Evolutionary conservation across 2,888 invertebrate species (phyloP).

Genomic region (Oscheius sp.): DNA sequence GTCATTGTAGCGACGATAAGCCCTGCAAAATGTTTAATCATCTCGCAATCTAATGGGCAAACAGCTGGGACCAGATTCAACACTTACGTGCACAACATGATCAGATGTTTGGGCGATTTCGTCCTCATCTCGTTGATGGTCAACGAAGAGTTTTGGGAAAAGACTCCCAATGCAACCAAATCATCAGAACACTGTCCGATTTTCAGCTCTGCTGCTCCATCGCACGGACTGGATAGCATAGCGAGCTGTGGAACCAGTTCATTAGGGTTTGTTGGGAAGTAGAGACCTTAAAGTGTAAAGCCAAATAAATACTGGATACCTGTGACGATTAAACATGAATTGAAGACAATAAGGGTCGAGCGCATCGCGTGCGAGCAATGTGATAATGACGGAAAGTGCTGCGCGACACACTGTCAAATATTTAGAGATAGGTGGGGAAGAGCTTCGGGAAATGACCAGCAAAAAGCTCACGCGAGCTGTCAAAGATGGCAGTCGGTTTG

Average conservation of each 20-base stretch:
- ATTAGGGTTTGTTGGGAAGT: slow-evolving; percentile 5
- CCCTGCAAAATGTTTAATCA: slow-evolving; percentile 45
- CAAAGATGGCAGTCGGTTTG: background rate
- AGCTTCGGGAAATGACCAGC: slow-evolving; percentile 23
- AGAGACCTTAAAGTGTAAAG: slow-evolving; percentile 2
- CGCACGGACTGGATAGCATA: slow-evolving; percentile 26
- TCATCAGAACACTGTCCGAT: slow-evolving; percentile 50
- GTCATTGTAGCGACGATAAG: slow-evolving; percentile 57
- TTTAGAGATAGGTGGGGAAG: slow-evolving; percentile 29
- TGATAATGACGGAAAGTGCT: slow-evolving; percentile 27
- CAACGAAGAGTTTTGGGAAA: slow-evolving; percentile 41
- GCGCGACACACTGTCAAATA: slow-evolving; percentile 38
- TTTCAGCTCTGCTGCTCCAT: slow-evolving; percentile 45
- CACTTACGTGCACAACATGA: slow-evolving; percentile 57
- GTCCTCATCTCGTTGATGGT: slow-evolving; percentile 51
- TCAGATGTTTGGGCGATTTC: slow-evolving; percentile 53
- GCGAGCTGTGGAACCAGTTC: slow-evolving; percentile 11
- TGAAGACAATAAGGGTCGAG: slow-evolving; percentile 8
- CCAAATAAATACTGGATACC: background rate
- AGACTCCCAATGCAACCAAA: slow-evolving; percentile 50
- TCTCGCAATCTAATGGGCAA: slow-evolving; percentile 4
- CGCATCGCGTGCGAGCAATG: slow-evolving; percentile 21
- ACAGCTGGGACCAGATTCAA: slow-evolving; percentile 19
- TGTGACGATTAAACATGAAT: background rate
- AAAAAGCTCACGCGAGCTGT: slow-evolving; percentile 20